Percentiles rank a stretch among this genome's conserved stretches.
Conservation (phyloP, 2,797 vertebrate species). For the Melanotaenia parkinsoni region DNA sequence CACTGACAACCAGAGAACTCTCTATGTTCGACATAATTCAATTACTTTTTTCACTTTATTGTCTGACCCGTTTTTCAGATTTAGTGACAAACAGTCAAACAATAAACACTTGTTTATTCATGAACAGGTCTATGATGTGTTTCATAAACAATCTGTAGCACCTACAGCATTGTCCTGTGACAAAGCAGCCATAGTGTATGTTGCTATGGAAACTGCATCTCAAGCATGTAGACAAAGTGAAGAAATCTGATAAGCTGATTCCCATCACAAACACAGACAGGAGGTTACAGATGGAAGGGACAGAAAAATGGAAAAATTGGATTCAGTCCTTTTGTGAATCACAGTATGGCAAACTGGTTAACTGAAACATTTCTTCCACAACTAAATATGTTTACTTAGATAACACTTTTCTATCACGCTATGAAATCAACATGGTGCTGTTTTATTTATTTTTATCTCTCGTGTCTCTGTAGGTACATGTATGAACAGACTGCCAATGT, state of each 20-base stretch:
- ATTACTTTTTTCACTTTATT: background rate
- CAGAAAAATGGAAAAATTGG: background rate
- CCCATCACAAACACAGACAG: slow-evolving; percentile 2
- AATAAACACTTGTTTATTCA: background rate
- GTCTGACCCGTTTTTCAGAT: background rate
- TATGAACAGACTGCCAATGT: background rate
- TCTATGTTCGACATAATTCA: background rate
- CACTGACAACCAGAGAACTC: background rate
- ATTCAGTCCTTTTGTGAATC: background rate
- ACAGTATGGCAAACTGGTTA: background rate
- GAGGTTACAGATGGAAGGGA: background rate
- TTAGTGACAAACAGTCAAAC: background rate
- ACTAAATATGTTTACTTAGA: background rate
- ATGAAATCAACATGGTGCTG: background rate
- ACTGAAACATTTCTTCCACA: background rate
- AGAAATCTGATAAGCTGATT: background rate
- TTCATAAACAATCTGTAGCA: background rate
- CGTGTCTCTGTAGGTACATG: background rate
- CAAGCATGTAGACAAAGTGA: background rate
- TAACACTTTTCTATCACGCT: background rate
- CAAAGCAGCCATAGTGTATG: background rate
- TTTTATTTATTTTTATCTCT: background rate
- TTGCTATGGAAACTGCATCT: slow-evolving; percentile 29
- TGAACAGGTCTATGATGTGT: background rate
- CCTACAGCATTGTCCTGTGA: background rate